phyloP scores from a whole-genome alignment of 2,113 vertebrate genomes.

The Labeo rohita region DNA sequence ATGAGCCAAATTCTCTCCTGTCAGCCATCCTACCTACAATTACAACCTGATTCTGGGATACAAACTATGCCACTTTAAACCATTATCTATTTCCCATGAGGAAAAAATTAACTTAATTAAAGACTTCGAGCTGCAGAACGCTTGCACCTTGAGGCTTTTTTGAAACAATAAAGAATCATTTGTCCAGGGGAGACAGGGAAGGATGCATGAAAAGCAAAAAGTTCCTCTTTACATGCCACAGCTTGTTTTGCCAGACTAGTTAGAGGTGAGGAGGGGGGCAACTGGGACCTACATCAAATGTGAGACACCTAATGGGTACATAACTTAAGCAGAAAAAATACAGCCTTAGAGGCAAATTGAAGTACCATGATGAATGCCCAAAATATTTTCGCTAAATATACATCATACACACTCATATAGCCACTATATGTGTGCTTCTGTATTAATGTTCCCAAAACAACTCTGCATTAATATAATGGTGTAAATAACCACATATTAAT shows the following conservation, averaged over 20 bases:
- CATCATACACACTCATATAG: neutral
- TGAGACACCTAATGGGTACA: neutral
- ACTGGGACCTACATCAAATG: neutral
- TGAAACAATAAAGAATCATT: conserved; percentile 27
- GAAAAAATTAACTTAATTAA: conserved; percentile 44
- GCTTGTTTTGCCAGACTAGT: conserved; percentile 16
- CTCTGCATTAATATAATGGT: neutral
- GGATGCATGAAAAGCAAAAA: conserved; percentile 22
- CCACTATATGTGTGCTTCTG: too few species aligned
- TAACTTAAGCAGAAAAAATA: neutral
- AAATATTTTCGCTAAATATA: neutral
- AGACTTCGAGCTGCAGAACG: conserved; percentile 18
- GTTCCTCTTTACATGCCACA: conserved; percentile 21
- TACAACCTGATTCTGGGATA: conserved; percentile 27
- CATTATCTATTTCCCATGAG: conserved; percentile 3
- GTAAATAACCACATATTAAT: neutral
- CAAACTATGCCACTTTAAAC: conserved; percentile 24
- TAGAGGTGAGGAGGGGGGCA: conserved; percentile 4
- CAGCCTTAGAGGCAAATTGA: neutral
- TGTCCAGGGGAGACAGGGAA: conserved; percentile 15
- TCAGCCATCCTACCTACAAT: conserved; percentile 6
- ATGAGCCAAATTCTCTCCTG: conserved; percentile 29
- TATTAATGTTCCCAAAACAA: neutral
- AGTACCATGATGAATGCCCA: neutral
- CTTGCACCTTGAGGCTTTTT: conserved; percentile 12